Percentiles rank a stretch among this genome's conserved stretches.
phyloP scores from a whole-genome alignment of 2,888 invertebrate genomes.

The Dryomyza anilis region DNA sequence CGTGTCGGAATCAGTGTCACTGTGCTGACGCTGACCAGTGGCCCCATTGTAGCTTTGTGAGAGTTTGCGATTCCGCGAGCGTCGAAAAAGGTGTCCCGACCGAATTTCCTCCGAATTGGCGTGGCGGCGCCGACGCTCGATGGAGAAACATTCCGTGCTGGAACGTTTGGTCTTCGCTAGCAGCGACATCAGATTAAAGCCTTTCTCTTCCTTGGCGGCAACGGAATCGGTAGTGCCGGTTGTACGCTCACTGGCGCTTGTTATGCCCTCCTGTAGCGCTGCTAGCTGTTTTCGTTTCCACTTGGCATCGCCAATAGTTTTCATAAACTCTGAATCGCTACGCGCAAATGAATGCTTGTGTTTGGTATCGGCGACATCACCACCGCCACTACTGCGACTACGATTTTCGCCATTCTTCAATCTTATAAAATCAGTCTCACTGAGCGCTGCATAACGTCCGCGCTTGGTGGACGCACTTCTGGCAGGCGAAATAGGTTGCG shows the following conservation, averaged over 20 bases:
- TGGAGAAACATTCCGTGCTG: conserved; percentile 55
- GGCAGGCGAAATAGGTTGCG: not conserved
- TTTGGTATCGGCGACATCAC: conserved; percentile 34
- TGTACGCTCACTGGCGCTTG: too few relatives aligned
- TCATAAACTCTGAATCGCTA: conserved; percentile 60
- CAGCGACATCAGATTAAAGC: conserved; percentile 55
- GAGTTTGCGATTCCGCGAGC: conserved; percentile 57
- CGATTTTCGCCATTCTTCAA: conserved; percentile 49
- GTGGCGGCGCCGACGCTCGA: conserved; percentile 55
- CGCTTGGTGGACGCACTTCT: conserved; percentile 18
- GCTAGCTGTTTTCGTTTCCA: conserved; percentile 38
- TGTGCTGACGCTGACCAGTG: conserved; percentile 51
- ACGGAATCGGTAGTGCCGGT: conserved; percentile 13
- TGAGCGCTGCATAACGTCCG: conserved; percentile 54
- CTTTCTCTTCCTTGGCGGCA: conserved; percentile 48
- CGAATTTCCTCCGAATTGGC: conserved; percentile 53
- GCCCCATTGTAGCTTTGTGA: conserved; percentile 60
- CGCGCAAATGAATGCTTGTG: conserved; percentile 53
- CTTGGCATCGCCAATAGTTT: conserved; percentile 45
- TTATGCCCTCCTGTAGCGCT: conserved; percentile 36
- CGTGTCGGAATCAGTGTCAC: conserved; percentile 54
- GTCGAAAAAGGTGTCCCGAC: conserved; percentile 48
- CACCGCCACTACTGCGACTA: conserved; percentile 37
- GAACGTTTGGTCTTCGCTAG: conserved; percentile 58
- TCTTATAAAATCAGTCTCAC: conserved; percentile 59